Evolutionary conservation across 2,888 invertebrate species (phyloP).

Genomic region (Tenthredo scrophulariae): DNA sequence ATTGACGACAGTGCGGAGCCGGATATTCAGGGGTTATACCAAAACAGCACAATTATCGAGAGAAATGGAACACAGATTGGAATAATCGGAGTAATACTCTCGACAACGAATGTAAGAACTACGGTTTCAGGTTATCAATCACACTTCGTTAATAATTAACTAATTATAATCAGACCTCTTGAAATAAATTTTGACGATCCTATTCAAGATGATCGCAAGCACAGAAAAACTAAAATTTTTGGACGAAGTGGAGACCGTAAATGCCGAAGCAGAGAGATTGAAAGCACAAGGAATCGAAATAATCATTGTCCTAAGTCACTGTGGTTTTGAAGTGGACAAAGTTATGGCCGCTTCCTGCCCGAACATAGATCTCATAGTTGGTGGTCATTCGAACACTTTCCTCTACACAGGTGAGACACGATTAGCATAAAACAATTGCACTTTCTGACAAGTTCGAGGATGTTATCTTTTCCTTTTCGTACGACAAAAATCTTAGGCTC

Average conservation of each 20-base stretch:
- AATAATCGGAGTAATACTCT: slow-evolving; percentile 87
- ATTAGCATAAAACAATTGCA: slow-evolving; percentile 37
- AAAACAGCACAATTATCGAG: slow-evolving; percentile 84
- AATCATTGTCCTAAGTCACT: slow-evolving; percentile 90
- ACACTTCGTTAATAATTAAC: not conserved
- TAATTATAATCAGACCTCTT: not conserved
- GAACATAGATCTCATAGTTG: slow-evolving; percentile 90
- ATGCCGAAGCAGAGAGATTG: slow-evolving; percentile 84
- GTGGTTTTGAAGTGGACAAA: slow-evolving; percentile 86
- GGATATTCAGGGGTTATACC: slow-evolving; percentile 80
- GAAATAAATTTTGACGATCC: not conserved
- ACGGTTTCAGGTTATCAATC: not conserved
- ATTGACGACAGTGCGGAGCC: slow-evolving; percentile 87
- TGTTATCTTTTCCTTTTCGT: not conserved
- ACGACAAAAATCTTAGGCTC: not conserved
- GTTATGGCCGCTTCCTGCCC: slow-evolving; percentile 84
- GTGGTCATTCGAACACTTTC: slow-evolving; percentile 91
- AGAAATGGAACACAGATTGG: slow-evolving; percentile 86
- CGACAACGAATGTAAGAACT: slow-evolving; percentile 82
- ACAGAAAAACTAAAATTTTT: slow-evolving; percentile 85
- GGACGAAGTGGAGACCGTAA: slow-evolving; percentile 84
- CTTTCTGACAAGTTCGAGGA: slow-evolving; percentile 44
- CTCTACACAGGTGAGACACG: slow-evolving; percentile 81
- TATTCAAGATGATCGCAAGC: slow-evolving; percentile 82
- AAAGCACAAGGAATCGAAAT: slow-evolving; percentile 84